phyloP scores from a whole-genome alignment of 2,113 vertebrate genomes.

The Tragelaphus imberbis region DNA sequence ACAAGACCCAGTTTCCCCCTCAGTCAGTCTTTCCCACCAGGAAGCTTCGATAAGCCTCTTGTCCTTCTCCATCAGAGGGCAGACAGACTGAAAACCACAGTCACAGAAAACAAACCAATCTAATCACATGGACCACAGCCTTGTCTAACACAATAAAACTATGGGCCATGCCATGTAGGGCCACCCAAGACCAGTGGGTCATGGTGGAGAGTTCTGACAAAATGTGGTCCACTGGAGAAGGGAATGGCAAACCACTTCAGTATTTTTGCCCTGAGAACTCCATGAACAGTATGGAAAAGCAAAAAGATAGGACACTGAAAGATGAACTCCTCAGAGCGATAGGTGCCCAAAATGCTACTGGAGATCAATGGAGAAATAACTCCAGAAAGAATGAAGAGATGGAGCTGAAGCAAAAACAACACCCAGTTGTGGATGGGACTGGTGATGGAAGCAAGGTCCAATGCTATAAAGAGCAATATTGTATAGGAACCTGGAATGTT shows the following conservation, averaged over 20 bases:
- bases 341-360: not conserved
- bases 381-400: not conserved
- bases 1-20: not conserved
- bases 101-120: not conserved
- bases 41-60: not conserved
- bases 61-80: not conserved
- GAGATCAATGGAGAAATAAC: not conserved
- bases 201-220: not conserved
- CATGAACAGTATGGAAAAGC: not conserved
- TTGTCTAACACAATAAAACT: not conserved
- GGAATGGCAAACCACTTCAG: not conserved
- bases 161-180: not conserved
- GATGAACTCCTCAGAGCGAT: not conserved
- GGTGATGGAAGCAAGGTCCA: accelerated
- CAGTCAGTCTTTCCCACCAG: not conserved
- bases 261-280: not conserved
- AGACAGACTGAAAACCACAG: not conserved
- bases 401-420: not conserved
- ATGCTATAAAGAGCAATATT: not conserved
- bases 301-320: not conserved
- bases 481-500: not conserved
- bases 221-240: not conserved
- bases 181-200: not conserved
- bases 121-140: not conserved
- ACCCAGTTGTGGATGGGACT: not conserved